These are phyloP conservation scores for Drosophila littoralis DNA, from an alignment of 1,140 invertebrate genomes.

Conservation along the genomic window DNA sequence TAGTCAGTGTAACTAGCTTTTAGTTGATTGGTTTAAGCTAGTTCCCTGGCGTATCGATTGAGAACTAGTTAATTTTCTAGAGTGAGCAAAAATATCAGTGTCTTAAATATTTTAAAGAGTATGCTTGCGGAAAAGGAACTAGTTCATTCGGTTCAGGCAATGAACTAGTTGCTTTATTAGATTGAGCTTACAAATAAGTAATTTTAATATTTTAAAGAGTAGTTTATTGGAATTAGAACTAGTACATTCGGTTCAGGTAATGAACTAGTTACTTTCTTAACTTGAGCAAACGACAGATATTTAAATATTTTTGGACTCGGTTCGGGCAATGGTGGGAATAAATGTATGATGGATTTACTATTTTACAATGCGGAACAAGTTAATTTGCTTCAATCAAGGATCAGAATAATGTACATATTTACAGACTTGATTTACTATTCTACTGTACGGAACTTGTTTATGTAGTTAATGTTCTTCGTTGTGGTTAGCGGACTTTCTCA, in stretches of 20 bases:
- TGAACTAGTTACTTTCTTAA: too few relatives aligned
- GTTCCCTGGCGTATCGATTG: not conserved
- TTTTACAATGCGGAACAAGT: not conserved
- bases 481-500: not conserved
- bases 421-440: too few relatives aligned
- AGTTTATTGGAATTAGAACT: too few relatives aligned
- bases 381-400: not conserved
- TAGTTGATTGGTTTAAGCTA: not conserved
- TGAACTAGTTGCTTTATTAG: too few relatives aligned
- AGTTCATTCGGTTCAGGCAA: too few relatives aligned
- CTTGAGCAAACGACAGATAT: too few relatives aligned
- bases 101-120: not conserved
- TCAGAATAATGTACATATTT: too few relatives aligned
- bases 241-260: too few relatives aligned
- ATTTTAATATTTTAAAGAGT: too few relatives aligned
- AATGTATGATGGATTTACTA: not conserved
- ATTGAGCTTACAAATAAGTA: too few relatives aligned
- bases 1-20: slow-evolving; percentile 29
- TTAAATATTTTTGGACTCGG: too few relatives aligned
- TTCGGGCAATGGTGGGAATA: too few relatives aligned
- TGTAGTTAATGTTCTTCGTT: not conserved
- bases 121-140: not conserved
- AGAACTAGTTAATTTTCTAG: not conserved
- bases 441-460: not conserved
- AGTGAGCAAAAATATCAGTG: not conserved